Evolutionary conservation across 2,888 invertebrate species (phyloP), one percentile per base, ranked within the genome.

Genomic region (Lamellibrachia satsuma): DNA sequence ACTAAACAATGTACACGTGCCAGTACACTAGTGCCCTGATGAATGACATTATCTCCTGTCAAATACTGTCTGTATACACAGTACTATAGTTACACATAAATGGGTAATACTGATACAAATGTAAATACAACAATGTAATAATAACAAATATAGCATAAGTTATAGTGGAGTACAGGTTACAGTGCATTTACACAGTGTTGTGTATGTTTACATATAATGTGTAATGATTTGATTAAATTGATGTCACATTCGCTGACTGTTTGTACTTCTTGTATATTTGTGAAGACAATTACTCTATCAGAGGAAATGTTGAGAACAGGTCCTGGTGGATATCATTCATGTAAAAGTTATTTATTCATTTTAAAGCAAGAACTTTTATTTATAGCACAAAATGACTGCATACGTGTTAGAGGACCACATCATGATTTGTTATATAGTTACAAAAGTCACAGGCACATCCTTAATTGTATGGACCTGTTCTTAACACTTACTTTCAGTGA

Each of bases 71-170:
- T 75, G n/a, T 22, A 15, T 75, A 75, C 75, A 75, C 75, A 22
- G 15, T 75, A 75, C 75, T 22, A 75, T 75, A 75, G 75, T 4
- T 75, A 75, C 75, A 75, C 22, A 75, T 3, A 75, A 75, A 75
- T 75, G 22, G 75, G 22, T 75, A 75, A 75, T 75, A 75, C 75
- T 75, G n/a, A 75, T 75, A 11, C 75, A 75, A 75, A 75, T 75
- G 75, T 75, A 75, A 75, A 75, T 75, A 75, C 75, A 75, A 75
- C 1, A n/a, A 75, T 75, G 75, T 75, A 75, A 75, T 75, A 75
- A 75, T 75, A 75, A 75, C n/a, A 75, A 22, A 75, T 75, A 75
- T 75, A 75, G 75, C 75, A 75, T 75, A 75, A 75, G 75, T 75
- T 22, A 15, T 75, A 75, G 75, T 75, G 75, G 22, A 75, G 22